phyloP scores from a whole-genome alignment of 2,797 vertebrate genomes.

The Rhabdophis nuchalis region DNA sequence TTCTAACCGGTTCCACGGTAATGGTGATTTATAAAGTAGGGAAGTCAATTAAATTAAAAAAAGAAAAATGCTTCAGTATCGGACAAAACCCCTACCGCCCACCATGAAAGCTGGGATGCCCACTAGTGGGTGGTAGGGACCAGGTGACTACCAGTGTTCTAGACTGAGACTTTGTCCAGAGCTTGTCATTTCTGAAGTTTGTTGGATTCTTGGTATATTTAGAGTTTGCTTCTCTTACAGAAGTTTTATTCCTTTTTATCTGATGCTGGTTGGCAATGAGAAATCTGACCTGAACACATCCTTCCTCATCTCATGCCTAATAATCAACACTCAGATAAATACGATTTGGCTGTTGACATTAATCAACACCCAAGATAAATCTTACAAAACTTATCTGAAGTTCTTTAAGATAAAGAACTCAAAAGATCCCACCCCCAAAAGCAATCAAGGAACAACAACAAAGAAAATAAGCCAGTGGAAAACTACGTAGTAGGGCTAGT shows the following conservation, averaged over 20 bases:
- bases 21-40: no score
- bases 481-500: background rate
- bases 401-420: background rate
- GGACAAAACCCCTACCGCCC: no score
- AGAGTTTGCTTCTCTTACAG: background rate
- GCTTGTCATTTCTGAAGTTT: background rate
- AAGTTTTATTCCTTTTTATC: background rate
- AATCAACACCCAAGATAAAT: no score
- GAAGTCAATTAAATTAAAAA: no score
- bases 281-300: background rate
- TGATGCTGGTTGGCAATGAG: background rate
- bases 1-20: no score
- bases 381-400: no score
- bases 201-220: background rate
- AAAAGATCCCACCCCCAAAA: background rate
- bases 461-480: background rate
- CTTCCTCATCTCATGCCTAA: background rate
- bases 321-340: background rate
- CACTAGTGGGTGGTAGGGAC: no score
- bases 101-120: no score
- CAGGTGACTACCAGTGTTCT: background rate
- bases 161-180: background rate
- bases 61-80: no score
- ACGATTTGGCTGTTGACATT: no score
- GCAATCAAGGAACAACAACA: background rate